A percentile compares a stretch with the other conserved stretches of the same genome.
Conservation (phyloP, 2,113 vertebrate species). For the Uria lomvia region DNA sequence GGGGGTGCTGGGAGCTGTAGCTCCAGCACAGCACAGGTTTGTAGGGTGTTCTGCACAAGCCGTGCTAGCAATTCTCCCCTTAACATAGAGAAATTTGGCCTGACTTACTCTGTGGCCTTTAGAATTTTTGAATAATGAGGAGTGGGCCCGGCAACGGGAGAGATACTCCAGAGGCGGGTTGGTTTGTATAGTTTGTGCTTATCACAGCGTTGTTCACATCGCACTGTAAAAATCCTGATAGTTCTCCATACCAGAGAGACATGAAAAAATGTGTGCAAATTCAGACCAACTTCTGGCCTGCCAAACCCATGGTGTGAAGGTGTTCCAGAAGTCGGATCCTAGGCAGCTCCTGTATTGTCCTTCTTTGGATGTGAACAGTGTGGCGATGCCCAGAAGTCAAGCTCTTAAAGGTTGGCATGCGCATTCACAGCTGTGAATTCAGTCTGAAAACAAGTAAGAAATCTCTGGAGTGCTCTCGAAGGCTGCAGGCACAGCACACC, state of each 20-base stretch:
- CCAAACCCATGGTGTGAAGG: accelerated
- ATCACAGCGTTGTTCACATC: background rate
- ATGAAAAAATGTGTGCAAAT: background rate
- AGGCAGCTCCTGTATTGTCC: background rate
- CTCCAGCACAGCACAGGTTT: background rate
- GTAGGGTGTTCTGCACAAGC: background rate
- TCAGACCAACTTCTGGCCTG: background rate
- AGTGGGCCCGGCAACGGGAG: background rate
- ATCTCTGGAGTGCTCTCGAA: background rate
- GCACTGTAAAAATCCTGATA: background rate
- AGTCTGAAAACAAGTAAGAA: background rate
- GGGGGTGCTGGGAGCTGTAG: accelerated
- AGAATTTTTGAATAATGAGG: background rate
- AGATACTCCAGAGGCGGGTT: background rate
- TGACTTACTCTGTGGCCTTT: background rate
- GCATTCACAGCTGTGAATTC: background rate
- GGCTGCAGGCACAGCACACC: background rate
- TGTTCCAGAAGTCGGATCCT: background rate
- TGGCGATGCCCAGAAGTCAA: background rate
- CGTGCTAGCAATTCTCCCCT: background rate
- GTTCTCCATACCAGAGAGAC: background rate
- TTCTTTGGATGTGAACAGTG: background rate
- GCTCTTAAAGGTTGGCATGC: background rate
- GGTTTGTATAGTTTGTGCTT: background rate
- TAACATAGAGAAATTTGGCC: accelerated